Conservation (phyloP, 2,888 invertebrate genomes). For the Nemoura dubitans region DNA sequence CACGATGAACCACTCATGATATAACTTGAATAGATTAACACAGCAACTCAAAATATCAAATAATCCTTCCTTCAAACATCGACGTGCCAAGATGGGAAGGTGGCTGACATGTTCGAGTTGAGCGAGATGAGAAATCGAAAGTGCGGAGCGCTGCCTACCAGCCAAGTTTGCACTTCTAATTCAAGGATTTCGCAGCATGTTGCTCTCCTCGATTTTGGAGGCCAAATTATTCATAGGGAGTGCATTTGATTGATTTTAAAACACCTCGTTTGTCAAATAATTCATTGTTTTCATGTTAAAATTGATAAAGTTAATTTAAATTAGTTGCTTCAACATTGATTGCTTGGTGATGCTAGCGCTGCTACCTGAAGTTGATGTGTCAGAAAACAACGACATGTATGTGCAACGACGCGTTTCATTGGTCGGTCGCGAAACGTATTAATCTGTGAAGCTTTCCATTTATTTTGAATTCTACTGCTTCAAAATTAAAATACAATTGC, state of each 20-base stretch:
- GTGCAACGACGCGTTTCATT: constrained; percentile 56
- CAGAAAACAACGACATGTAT: constrained; percentile 49
- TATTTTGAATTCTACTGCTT: not conserved
- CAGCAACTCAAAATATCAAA: not conserved
- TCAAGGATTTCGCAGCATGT: not conserved
- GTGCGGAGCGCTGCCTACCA: not conserved
- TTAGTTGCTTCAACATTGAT: constrained; percentile 14
- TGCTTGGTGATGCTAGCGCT: constrained; percentile 51
- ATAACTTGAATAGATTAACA: not conserved
- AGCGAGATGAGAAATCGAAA: not conserved
- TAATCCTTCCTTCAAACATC: not conserved
- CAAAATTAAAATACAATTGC: not conserved
- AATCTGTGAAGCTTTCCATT: constrained; percentile 40
- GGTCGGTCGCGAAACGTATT: constrained; percentile 51
- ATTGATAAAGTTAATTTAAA: not conserved
- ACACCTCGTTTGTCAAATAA: not conserved
- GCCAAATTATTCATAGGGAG: not conserved
- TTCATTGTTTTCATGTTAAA: not conserved
- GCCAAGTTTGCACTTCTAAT: not conserved
- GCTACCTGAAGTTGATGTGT: constrained; percentile 57
- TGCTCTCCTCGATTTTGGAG: not conserved
- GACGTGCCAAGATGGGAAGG: constrained; percentile 1
- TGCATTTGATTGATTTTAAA: not conserved
- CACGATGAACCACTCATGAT: constrained; percentile 55
- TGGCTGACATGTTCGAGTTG: constrained; percentile 22